Evolutionary conservation across 2,113 vertebrate species (phyloP).

Genomic region (Paradisaea rubra): DNA sequence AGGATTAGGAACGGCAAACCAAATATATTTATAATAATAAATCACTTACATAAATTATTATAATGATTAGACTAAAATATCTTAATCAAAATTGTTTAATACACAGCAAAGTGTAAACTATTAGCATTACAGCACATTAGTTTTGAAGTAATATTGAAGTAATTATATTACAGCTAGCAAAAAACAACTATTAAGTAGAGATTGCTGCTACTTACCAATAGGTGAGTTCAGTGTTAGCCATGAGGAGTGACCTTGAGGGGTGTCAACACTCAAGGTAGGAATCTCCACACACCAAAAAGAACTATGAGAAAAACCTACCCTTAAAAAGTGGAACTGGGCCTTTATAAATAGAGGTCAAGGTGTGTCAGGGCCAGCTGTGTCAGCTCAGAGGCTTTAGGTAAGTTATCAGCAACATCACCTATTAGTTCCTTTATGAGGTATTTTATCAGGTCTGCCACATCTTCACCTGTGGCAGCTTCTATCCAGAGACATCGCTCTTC

Average conservation of each 20-base stretch:
- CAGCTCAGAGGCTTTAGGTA: neutral
- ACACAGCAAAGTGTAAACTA: neutral
- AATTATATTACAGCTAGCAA: neutral
- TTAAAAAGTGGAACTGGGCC: neutral
- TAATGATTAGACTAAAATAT: neutral
- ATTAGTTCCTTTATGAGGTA: neutral
- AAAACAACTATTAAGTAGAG: neutral
- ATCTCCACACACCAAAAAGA: neutral
- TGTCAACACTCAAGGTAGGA: too few relatives aligned
- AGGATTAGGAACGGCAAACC: neutral
- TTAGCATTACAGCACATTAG: neutral
- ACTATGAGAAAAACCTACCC: neutral
- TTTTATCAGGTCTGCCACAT: neutral
- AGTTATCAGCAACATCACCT: neutral
- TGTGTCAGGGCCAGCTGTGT: neutral
- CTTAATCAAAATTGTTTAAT: neutral
- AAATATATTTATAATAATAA: neutral
- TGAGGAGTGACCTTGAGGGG: neutral
- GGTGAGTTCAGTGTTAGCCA: neutral
- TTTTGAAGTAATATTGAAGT: neutral
- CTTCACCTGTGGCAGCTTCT: neutral
- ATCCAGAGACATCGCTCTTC: neutral
- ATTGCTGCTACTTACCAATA: neutral
- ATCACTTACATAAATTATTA: neutral
- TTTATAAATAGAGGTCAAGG: neutral